phyloP scores from a whole-genome alignment of 2,797 vertebrate species.

The Tenualosa ilisha region DNA sequence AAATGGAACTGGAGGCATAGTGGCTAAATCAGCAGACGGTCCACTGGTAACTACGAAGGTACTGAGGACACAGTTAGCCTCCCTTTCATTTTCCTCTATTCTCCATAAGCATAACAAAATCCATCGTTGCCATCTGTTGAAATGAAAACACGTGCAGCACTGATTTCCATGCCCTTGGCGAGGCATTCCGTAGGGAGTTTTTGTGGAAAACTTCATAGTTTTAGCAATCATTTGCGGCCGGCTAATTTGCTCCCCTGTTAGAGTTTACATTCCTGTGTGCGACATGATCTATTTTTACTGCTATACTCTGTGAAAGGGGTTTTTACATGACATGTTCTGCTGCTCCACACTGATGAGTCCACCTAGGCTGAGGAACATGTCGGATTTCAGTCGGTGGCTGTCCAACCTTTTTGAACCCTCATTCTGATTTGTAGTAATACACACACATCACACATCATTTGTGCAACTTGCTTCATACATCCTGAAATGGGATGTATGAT shows the following conservation, averaged over 20 bases:
- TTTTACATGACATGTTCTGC: slow-evolving; percentile 65
- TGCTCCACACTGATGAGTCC: slow-evolving; percentile 64
- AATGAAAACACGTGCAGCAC: slow-evolving; percentile 80
- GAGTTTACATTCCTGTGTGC: slow-evolving; percentile 73
- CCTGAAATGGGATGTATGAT: neutral
- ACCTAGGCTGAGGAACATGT: slow-evolving; percentile 23
- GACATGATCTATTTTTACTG: slow-evolving; percentile 77
- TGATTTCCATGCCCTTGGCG: slow-evolving; percentile 72
- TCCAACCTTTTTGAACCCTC: neutral
- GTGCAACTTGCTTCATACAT: neutral
- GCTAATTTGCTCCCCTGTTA: slow-evolving; percentile 76
- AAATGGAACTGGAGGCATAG: neutral
- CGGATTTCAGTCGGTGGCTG: neutral
- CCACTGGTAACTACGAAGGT: slow-evolving; percentile 6
- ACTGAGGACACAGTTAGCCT: slow-evolving; percentile 34
- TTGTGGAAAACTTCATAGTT: slow-evolving; percentile 78
- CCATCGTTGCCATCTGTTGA: slow-evolving; percentile 73
- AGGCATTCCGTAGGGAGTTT: slow-evolving; percentile 73
- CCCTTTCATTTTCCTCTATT: slow-evolving; percentile 46
- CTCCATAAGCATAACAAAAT: slow-evolving; percentile 56
- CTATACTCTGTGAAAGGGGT: slow-evolving; percentile 69
- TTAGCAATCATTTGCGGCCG: slow-evolving; percentile 76
- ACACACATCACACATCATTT: neutral
- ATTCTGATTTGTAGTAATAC: neutral
- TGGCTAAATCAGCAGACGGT: slow-evolving; percentile 36